Base-by-base conservation (phyloP, 2,797 vertebrate species). In the Pipistrellus pygmaeus region DNA sequence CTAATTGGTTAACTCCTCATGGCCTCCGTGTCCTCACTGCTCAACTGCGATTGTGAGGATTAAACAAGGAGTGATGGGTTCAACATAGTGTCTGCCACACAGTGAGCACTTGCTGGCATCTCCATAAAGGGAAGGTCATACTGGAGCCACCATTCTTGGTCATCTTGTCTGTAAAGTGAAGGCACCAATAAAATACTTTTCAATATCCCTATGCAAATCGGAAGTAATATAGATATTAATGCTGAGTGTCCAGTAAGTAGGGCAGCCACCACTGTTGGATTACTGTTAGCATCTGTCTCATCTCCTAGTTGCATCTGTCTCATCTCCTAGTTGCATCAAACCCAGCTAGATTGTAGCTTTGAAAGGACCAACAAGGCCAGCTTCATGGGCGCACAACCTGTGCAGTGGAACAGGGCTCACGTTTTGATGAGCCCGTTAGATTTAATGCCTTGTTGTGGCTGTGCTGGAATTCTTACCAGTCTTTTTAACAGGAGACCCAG, bases 381-480 rank as follows among this genome's bases (percentile, higher is more conserved):
- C 44, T 44, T 44, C 2, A 10, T 44, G 44, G 10, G 44, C 44
- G 44, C 44, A 44, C 44, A 9, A 44, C 2, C 44, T 44, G 44
- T 11, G 44, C 44, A 53, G 64, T 6, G 12, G 5, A 51, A 2
- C 0, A 1, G 6, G 46, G 11, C 38, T 23, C 20, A 8, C 2
- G 13, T 15, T 48, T 46, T 62, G 23, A 68, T 20, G 9, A 9
- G 9, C 18, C 57, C 0, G 3, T 2, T 71, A 55, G 48, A 53
- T n/a, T 80, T 23, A 30, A 51, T 6, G 14, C 8, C 35, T 41
- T 25, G 15, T 15, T 20, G 4, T 30, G 7, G 30, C 91, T 6
- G 1, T 2, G 12, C 27, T 86, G 20, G 86, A 73, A 89, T 51
- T 81, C 80, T 76, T 75, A 21, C 20, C 21, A 4, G 12, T 35